These are phyloP conservation scores for Idaea aversata DNA, from an alignment of 2,888 invertebrate species.

Conservation along the genomic window DNA sequence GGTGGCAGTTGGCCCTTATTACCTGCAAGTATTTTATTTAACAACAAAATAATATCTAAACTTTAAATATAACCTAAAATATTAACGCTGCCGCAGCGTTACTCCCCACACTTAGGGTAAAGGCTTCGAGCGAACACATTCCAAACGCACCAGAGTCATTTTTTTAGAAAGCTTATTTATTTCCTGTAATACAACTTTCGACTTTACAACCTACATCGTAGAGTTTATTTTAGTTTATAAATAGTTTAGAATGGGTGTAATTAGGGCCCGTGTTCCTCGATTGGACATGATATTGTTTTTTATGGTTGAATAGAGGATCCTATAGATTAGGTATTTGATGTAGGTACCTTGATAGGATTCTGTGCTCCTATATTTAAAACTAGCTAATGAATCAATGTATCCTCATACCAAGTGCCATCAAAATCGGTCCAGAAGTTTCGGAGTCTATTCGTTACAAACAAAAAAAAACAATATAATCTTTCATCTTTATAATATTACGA, in stretches of 20 bases:
- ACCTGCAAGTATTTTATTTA: no score
- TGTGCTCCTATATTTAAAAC: neutral
- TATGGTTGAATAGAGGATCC: slow-evolving; percentile 69
- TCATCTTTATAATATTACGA: no score
- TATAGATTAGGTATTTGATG: slow-evolving; percentile 65
- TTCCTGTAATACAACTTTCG: slow-evolving; percentile 22
- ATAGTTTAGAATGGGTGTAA: slow-evolving; percentile 48
- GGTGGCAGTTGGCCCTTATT: no score
- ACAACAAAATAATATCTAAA: neutral
- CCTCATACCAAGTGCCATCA: no score
- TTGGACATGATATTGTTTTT: slow-evolving; percentile 74
- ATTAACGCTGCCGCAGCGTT: slow-evolving; percentile 38
- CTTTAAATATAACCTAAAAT: slow-evolving; percentile 32
- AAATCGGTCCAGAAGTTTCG: no score
- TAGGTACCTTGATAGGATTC: slow-evolving; percentile 40
- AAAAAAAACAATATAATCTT: no score
- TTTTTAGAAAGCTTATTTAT: slow-evolving; percentile 73
- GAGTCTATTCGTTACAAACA: no score
- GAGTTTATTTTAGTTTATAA: slow-evolving; percentile 29
- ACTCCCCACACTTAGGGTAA: slow-evolving; percentile 40
- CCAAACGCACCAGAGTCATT: slow-evolving; percentile 61
- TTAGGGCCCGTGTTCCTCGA: slow-evolving; percentile 66
- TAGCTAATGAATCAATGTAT: no score
- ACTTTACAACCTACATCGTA: slow-evolving; percentile 28
- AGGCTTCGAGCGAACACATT: slow-evolving; percentile 65